Conservation (phyloP, 2,797 vertebrate genomes). For the Tapera naevia region DNA sequence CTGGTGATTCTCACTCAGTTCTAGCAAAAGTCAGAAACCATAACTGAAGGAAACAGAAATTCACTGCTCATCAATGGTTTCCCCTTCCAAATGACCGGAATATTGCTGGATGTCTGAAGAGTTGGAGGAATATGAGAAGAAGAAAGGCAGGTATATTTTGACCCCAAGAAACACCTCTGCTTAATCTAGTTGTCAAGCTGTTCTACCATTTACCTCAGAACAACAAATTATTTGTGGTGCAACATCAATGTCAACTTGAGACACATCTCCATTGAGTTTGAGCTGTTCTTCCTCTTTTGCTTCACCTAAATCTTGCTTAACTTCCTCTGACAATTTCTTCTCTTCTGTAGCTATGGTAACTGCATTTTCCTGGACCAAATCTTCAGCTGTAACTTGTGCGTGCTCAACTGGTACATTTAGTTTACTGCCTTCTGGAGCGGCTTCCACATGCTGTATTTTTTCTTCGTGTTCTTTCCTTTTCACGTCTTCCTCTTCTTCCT, state of each 20-base stretch:
- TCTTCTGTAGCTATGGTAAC: conserved; percentile 57
- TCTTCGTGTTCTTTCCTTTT: conserved; percentile 40
- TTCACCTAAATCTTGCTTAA: conserved; percentile 69
- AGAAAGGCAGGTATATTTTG: conserved; percentile 74
- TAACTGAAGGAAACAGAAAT: conserved; percentile 64
- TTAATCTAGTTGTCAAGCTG: conserved; percentile 69
- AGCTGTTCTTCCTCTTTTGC: conserved; percentile 76
- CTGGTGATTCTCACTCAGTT: conserved; percentile 55
- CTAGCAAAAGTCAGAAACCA: conserved; percentile 68
- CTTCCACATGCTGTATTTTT: conserved; percentile 50
- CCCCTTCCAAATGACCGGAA: conserved; percentile 61
- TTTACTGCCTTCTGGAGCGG: conserved; percentile 59
- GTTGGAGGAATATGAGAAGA: conserved; percentile 72
- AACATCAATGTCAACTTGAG: conserved; percentile 84
- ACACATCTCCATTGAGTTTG: conserved; percentile 90
- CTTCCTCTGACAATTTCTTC: conserved; percentile 62
- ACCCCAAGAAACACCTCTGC: conserved; percentile 67
- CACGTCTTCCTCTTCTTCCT: conserved; percentile 78
- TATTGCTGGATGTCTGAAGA: conserved; percentile 65
- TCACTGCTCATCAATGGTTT: conserved; percentile 66
- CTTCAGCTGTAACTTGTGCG: conserved; percentile 69
- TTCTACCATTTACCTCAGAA: conserved; percentile 94
- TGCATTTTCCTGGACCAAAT: conserved; percentile 37
- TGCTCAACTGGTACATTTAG: conserved; percentile 67
- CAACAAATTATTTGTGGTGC: conserved; percentile 97